phyloP scores from a whole-genome alignment of 2,888 invertebrate species.

The Cabera pusaria region DNA sequence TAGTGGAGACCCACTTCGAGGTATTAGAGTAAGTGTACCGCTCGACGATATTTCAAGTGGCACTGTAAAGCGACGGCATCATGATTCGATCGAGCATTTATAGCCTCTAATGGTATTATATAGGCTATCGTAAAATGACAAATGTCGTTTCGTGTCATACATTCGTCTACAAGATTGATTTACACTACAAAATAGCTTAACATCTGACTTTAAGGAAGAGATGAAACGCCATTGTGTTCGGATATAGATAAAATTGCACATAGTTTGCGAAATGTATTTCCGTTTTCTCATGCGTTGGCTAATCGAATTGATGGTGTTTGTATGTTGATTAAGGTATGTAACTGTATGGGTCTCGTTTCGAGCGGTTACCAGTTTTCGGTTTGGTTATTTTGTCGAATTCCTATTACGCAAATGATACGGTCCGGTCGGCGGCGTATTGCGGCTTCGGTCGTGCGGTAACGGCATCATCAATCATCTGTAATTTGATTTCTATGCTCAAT shows the following conservation, averaged over 20 bases:
- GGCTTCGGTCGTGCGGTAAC: constrained; percentile 78
- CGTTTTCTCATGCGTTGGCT: constrained; percentile 11
- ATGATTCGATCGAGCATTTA: constrained; percentile 55
- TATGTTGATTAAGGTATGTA: constrained; percentile 27
- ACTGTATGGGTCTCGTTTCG: constrained; percentile 25
- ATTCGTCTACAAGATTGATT: constrained; percentile 45
- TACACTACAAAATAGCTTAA: constrained; percentile 30
- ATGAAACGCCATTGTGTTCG: too few relatives aligned
- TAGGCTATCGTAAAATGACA: constrained; percentile 56
- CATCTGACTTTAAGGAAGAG: constrained; percentile 1
- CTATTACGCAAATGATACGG: constrained; percentile 76
- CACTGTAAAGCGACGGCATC: constrained; percentile 53
- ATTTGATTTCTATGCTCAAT: constrained; percentile 84
- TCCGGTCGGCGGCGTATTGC: constrained; percentile 64
- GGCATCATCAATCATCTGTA: constrained; percentile 82
- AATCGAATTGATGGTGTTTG: constrained; percentile 21
- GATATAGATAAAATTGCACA: constrained; percentile 5
- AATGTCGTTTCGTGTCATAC: constrained; percentile 43
- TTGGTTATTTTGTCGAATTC: constrained; percentile 62
- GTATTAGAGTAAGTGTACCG: constrained; percentile 27
- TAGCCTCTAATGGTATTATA: constrained; percentile 65
- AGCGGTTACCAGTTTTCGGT: constrained; percentile 28
- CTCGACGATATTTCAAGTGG: constrained; percentile 46
- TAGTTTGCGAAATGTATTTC: constrained; percentile 14
- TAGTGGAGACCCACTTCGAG: constrained; percentile 42